A percentile compares a stretch with the other conserved stretches of the same genome.
Evolutionary conservation across 2,888 invertebrate species (phyloP).

Genomic region (Ennomos fuscantarius): DNA sequence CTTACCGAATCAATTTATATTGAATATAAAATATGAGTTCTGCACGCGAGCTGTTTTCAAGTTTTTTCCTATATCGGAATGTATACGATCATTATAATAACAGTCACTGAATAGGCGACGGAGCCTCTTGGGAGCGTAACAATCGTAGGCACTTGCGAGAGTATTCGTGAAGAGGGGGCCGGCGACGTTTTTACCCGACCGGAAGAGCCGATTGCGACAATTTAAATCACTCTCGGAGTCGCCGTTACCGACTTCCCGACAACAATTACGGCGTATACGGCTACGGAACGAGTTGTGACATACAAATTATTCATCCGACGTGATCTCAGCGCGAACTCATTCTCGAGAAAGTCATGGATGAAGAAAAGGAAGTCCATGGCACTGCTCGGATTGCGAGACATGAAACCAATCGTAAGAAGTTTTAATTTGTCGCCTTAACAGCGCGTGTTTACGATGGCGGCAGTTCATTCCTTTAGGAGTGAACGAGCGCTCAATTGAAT

Average conservation of each 20-base stretch:
- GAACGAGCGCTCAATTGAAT: not conserved
- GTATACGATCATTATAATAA: constrained; percentile 24
- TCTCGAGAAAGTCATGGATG: not conserved
- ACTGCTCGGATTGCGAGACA: not conserved
- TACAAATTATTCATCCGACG: constrained; percentile 16
- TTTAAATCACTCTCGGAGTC: constrained; percentile 69
- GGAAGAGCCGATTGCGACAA: constrained; percentile 79
- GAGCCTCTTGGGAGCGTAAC: constrained; percentile 40
- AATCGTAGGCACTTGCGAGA: constrained; percentile 49
- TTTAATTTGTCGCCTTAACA: not conserved
- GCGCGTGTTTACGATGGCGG: not conserved
- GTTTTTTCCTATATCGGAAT: constrained; percentile 43
- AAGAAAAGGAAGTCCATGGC: not conserved
- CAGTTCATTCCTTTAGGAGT: constrained; percentile 1
- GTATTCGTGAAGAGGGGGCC: constrained; percentile 46
- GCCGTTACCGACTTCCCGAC: constrained; percentile 71
- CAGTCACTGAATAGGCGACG: constrained; percentile 13
- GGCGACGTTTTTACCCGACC: constrained; percentile 56
- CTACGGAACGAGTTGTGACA: constrained; percentile 44
- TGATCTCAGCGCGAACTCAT: constrained; percentile 7
- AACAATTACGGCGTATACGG: constrained; percentile 46
- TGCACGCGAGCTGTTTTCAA: constrained; percentile 29
- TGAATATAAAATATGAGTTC: constrained; percentile 8
- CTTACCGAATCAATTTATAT: constrained; percentile 34
- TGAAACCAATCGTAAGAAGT: not conserved